Base-by-base conservation (phyloP, 2,888 invertebrate genomes). In the Epirrhoe tristata region DNA sequence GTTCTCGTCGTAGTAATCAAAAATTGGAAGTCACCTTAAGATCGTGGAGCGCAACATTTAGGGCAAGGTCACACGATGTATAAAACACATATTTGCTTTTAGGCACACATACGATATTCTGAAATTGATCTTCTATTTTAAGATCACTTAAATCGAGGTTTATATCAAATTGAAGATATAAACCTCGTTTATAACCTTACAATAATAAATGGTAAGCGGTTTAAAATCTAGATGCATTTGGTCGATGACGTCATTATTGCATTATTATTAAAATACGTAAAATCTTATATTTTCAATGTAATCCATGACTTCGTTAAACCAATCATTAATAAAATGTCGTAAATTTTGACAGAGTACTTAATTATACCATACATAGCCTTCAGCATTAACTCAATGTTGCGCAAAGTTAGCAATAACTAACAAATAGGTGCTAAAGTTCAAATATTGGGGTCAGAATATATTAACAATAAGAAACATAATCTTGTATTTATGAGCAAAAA, bases 11-110 rank as follows among this genome's bases (percentile, higher is more conserved):
- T 64, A 73, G 75, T 76, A 79, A 79, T 81, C 77, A 76, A 78
- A 53, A 82, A 77, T 81, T 81, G 79, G 77, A 73, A 79, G 80
- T 80, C 79, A 76, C 81, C 81, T 84, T 82, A 77, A 79, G 83
- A 81, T 80, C 83, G 82, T 53, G 61, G 60, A 48, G 54, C 69
- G 69, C 54, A 58, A 63, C 58, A 74, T 71, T 69, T 46, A 57
- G 74, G 66, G 70, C 74, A 63, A 74, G 74, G 74, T 69, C 77
- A 68, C 74, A 32, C 24, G 58, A 57, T 76, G 64, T 67, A 66
- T 63, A 65, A 64, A 65, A 54, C 74, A 72, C 74, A 71, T 74
- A 72, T 66, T 69, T 68, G 48, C 58, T 63, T 32, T 66, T 67
- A 53, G 48, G 58, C 59, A 60, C 58, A 34, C 66, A 63, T 61